Base-by-base conservation (phyloP, 2,113 vertebrate species). In the Reinhardtius hippoglossoides region DNA sequence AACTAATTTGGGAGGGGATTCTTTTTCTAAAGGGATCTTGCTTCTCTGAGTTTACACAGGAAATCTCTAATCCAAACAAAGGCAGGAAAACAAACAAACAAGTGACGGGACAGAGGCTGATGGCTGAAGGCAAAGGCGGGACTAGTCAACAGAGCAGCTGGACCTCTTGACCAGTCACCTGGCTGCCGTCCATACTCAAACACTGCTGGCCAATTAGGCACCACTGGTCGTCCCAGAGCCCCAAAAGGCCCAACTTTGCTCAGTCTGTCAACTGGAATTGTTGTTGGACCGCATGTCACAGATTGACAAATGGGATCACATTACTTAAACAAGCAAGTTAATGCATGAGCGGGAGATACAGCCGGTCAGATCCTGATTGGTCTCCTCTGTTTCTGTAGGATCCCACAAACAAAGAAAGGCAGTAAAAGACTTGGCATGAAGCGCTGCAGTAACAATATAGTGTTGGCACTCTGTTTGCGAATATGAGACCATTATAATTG, bases 81-180 rank as follows among this genome's bases (percentile, higher is more conserved):
- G 84, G 75, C 87, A 84, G 87, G 76, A 89, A 87, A 87, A 91
- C 91, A 92, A 94, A 92, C 89, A 92, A 93, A 93, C 81, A 90
- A 82, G 66, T 64, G 77, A 74, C 73, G 20, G 70, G 80, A 63
- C 66, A 42, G 67, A 69, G 81, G 23, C 83, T 80, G 63, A 66
- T 13, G 66, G 59, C 55, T 57, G 63, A 82, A 67, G 70, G 70
- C 31, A 65, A 68, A 87, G 76, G 70, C 46, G 24, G 71, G 61
- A 52, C 57, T 54, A 15, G 54, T 66, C 26, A 48, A 21, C 42
- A 64, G 65, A 83, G 75, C 87, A 81, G 78, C 71, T 86, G 89
- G 83, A 76, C 82, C 75, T 67, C 67, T 82, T 72, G 77, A 88
- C 76, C 81, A 80, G 84, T 88, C 88, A 75, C 83, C 81, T 74